Conservation (phyloP, 2,797 vertebrate species). For the Remorina albescens region DNA sequence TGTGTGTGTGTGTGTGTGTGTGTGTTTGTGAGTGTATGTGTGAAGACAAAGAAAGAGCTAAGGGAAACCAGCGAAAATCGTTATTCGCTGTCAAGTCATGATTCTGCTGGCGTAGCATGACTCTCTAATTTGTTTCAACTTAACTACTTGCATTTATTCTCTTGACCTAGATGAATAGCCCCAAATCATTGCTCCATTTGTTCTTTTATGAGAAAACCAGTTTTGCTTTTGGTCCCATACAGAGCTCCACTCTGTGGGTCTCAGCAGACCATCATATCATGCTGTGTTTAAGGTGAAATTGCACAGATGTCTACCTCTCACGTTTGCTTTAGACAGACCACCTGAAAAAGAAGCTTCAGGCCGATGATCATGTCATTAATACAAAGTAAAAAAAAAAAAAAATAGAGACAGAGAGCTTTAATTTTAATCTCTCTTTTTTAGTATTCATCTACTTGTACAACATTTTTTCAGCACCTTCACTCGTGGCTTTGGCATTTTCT, state of each 20-base stretch:
- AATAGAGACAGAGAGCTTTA: not conserved
- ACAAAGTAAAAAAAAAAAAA: not conserved
- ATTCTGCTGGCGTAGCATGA: conserved; percentile 55
- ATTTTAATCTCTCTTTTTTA: not conserved
- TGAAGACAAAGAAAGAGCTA: conserved; percentile 44
- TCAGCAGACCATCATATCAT: conserved; percentile 28
- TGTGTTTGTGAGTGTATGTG: conserved; percentile 31
- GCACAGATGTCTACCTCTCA: conserved; percentile 8
- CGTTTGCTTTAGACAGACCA: not conserved
- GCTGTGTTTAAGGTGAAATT: conserved; percentile 46
- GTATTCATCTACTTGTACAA: not conserved
- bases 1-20: conserved; percentile 37
- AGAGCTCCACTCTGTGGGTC: conserved; percentile 40
- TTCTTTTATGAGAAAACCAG: conserved; percentile 52
- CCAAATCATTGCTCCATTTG: conserved; percentile 64
- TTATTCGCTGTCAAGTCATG: conserved; percentile 52
- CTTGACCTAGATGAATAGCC: conserved; percentile 70
- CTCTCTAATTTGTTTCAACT: conserved; percentile 61
- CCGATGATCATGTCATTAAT: not conserved
- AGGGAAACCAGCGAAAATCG: conserved; percentile 44
- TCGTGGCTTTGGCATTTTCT: not conserved
- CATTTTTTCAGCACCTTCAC: not conserved
- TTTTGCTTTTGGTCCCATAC: conserved; percentile 50
- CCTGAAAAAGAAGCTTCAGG: not conserved
- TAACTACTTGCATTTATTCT: conserved; percentile 69